Conservation (phyloP, 2,113 vertebrate genomes). For the Anolis sagrei region DNA sequence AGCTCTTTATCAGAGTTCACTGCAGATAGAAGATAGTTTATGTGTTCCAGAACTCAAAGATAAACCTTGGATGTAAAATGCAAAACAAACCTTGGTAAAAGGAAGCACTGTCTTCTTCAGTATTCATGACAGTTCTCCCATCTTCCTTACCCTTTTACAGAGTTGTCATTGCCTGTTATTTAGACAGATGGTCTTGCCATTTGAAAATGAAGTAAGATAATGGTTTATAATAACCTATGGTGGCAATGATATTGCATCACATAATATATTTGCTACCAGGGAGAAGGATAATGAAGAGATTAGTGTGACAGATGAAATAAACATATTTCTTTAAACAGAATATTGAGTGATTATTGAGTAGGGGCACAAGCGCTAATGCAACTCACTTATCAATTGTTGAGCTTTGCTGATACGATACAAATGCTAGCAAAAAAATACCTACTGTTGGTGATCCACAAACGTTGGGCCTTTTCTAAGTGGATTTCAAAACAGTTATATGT, state of each 20-base stretch:
- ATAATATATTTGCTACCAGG: background rate
- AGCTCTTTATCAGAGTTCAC: background rate
- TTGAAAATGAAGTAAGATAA: slow-evolving; percentile 29
- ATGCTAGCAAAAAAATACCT: background rate
- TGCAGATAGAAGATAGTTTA: background rate
- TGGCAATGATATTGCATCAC: slow-evolving; percentile 22
- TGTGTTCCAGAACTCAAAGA: slow-evolving; percentile 12
- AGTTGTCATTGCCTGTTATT: slow-evolving; percentile 22
- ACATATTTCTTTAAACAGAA: slow-evolving; percentile 20
- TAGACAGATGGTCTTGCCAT: slow-evolving; percentile 4
- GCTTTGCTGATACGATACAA: background rate
- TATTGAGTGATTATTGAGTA: slow-evolving; percentile 11
- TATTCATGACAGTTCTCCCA: background rate
- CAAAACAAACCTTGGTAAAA: background rate
- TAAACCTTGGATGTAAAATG: background rate
- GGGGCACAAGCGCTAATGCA: background rate
- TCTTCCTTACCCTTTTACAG: slow-evolving; percentile 14
- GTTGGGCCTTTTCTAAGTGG: background rate
- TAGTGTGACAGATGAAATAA: slow-evolving; percentile 2
- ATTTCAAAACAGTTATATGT: background rate
- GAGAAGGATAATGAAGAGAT: slow-evolving; percentile 5
- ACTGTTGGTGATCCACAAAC: background rate
- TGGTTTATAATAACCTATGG: slow-evolving; percentile 12
- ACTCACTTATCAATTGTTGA: slow-evolving; percentile 1
- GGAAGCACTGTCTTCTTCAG: background rate